phyloP scores from a whole-genome alignment of 2,113 vertebrate species.

The Parus major region DNA sequence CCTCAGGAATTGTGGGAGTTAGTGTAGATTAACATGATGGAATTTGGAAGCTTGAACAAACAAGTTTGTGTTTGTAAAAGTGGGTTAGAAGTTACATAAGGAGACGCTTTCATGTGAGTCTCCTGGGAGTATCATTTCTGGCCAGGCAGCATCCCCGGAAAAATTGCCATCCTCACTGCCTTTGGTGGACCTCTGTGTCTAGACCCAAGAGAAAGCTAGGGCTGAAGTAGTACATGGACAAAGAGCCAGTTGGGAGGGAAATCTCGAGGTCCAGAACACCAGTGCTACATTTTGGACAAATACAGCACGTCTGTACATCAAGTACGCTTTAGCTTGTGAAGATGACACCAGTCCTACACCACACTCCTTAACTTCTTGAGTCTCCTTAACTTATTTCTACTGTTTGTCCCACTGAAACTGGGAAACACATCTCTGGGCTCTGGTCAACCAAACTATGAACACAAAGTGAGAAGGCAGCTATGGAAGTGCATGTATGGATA shows the following conservation, averaged over 20 bases:
- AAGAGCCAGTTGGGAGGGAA: not conserved
- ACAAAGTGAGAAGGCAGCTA: not conserved
- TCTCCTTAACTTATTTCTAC: not conserved
- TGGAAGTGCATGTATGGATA: accelerated
- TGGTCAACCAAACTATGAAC: not conserved
- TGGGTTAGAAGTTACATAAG: not conserved
- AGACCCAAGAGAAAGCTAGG: not conserved
- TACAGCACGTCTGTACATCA: not conserved
- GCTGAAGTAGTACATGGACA: not conserved
- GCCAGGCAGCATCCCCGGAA: not conserved
- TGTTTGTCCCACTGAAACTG: accelerated
- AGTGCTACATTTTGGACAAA: not conserved
- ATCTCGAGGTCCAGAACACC: not conserved
- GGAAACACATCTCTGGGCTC: not conserved
- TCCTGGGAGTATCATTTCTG: not conserved
- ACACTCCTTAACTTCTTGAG: not conserved
- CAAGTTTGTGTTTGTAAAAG: not conserved
- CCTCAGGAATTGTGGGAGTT: not conserved
- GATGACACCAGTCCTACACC: not conserved
- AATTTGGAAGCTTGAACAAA: not conserved
- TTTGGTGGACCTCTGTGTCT: not conserved
- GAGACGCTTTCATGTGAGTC: accelerated
- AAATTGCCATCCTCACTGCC: not conserved
- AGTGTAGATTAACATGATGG: accelerated
- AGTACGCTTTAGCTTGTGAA: not conserved